phyloP scores from a whole-genome alignment of 2,797 vertebrate genomes.

The Hypotaenidia philippensis region DNA sequence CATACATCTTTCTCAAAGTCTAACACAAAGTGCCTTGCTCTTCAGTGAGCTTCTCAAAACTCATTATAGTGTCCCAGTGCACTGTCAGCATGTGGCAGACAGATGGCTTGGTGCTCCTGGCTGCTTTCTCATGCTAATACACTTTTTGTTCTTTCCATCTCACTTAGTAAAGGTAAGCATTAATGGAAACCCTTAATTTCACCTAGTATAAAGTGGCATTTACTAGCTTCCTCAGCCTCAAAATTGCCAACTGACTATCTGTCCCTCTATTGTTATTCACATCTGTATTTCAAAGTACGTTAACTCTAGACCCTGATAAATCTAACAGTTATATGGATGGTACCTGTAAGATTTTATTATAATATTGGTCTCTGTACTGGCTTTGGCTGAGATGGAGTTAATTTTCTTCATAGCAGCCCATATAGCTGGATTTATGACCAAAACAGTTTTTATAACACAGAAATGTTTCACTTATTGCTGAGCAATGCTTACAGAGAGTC shows the following conservation, averaged over 20 bases:
- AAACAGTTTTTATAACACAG: neutral
- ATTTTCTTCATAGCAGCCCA: neutral
- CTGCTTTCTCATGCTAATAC: neutral
- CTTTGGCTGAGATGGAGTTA: neutral
- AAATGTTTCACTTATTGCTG: neutral
- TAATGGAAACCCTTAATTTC: neutral
- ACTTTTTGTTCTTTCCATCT: neutral
- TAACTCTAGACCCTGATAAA: neutral
- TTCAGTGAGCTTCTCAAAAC: neutral
- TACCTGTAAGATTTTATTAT: neutral
- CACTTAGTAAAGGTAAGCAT: neutral
- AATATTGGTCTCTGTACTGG: neutral
- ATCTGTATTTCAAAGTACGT: neutral
- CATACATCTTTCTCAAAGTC: neutral
- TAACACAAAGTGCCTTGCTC: neutral
- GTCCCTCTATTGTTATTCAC: neutral
- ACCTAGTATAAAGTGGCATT: neutral
- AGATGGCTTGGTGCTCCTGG: neutral
- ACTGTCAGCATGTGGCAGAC: neutral
- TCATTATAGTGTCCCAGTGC: neutral
- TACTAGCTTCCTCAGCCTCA: neutral
- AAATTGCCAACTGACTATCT: neutral
- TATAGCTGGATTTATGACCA: neutral
- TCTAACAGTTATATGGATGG: neutral
- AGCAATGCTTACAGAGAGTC: rapidly evolving